These are phyloP conservation scores for Pseudorhiza aurosa DNA, from an alignment of 30 jellyfish, hydroid and myxozoan genomes.

Conservation along the genomic window DNA sequence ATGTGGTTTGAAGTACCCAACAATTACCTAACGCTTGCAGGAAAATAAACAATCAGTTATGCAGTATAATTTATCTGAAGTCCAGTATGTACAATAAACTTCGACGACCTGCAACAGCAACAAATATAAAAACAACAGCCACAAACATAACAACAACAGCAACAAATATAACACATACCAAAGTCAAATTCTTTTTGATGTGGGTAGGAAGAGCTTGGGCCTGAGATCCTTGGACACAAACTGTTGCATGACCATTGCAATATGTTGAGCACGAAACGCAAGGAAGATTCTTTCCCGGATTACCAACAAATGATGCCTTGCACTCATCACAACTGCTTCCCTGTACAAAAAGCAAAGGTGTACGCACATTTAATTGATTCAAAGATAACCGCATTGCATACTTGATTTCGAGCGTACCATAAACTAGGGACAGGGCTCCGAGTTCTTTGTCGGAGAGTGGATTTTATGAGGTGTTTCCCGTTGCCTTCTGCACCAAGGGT, in stretches of 20 bases:
- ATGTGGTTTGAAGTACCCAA: not conserved
- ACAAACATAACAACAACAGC: not conserved
- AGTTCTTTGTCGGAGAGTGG: no score
- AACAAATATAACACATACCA: conserved; percentile 17
- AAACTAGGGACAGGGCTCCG: no score
- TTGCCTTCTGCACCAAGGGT: no score
- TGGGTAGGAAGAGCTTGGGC: conserved; percentile 8
- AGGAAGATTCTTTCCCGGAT: conserved; percentile 48
- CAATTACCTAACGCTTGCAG: not conserved
- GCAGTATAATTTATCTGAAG: no score
- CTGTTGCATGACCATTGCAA: conserved; percentile 71
- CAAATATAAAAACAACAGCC: not conserved
- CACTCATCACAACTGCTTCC: conserved; percentile 86
- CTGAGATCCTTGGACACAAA: conserved; percentile 47
- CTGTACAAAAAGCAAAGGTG: conserved; percentile 28
- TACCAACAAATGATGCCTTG: conserved; percentile 85
- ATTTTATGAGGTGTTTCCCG: no score
- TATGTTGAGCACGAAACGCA: conserved; percentile 65
- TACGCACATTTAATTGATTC: no score
- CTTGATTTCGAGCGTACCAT: no score
- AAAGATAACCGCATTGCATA: no score
- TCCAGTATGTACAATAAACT: no score
- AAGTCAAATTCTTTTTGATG: conserved; percentile 18
- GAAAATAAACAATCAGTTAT: not conserved
- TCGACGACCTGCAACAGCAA: not conserved